A percentile compares a stretch with the other conserved stretches of the same genome.
phyloP scores from a whole-genome alignment of 2,797 vertebrate species.

The Melanotaenia maccullochi region DNA sequence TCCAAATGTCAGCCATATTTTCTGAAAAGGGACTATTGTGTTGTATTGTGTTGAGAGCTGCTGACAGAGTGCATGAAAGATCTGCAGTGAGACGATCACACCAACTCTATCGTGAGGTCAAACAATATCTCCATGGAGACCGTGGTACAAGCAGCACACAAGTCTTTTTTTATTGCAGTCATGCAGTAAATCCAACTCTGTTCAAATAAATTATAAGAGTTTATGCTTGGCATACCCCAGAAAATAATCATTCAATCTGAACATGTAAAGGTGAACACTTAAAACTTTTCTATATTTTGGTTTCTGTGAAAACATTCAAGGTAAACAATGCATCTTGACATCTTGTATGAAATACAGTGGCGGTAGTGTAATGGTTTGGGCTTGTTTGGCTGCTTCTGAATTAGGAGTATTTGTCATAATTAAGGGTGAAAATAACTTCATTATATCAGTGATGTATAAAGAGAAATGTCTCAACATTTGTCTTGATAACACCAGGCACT shows the following conservation, averaged over 20 bases:
- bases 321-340: no score
- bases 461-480: background rate
- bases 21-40: constrained; percentile 55
- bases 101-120: constrained; percentile 59
- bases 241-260: constrained; percentile 35
- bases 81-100: constrained; percentile 60
- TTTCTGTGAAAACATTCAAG: no score
- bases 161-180: constrained; percentile 19
- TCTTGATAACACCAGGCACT: background rate
- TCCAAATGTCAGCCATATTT: constrained; percentile 66
- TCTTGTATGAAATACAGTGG: background rate
- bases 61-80: constrained; percentile 68
- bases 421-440: background rate
- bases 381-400: background rate
- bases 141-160: constrained; percentile 31
- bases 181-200: constrained; percentile 24
- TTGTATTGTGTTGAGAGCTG: constrained; percentile 37
- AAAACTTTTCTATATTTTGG: background rate
- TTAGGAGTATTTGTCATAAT: background rate
- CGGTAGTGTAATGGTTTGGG: background rate
- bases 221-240: constrained; percentile 6
- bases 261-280: background rate
- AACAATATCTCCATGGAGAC: constrained; percentile 73
- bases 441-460: background rate
- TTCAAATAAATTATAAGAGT: constrained; percentile 13